These are phyloP conservation scores for Popillia japonica DNA, from an alignment of 1,140 invertebrate species.

Conservation along the genomic window DNA sequence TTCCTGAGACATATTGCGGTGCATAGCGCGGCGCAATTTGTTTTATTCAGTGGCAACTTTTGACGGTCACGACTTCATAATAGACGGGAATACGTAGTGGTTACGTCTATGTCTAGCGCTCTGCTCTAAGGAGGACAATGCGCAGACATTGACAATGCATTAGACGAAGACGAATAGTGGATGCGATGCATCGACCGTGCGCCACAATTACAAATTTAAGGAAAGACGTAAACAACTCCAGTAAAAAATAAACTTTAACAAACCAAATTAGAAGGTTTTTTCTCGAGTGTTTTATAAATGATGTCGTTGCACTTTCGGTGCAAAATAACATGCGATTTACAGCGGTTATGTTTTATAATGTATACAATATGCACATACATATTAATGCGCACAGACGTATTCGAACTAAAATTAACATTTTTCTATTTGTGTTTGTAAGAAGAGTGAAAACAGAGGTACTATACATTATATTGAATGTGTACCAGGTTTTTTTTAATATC, in stretches of 20 bases:
- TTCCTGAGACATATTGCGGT: neutral
- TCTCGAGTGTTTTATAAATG: neutral
- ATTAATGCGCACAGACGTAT: neutral
- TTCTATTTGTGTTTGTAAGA: slow-evolving; percentile 3
- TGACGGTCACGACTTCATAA: neutral
- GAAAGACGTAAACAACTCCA: slow-evolving; percentile 31
- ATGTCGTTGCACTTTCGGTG: slow-evolving; percentile 25
- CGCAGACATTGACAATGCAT: neutral
- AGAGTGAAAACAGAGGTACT: neutral
- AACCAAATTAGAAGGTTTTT: slow-evolving; percentile 30
- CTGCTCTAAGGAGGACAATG: neutral
- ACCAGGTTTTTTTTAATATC: no score
- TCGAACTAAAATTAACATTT: slow-evolving; percentile 33
- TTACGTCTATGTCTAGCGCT: neutral
- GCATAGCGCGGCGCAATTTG: neutral
- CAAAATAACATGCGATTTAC: slow-evolving; percentile 17
- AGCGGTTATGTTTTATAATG: neutral
- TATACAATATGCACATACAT: neutral
- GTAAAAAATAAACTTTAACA: slow-evolving; percentile 30
- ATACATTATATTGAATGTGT: neutral
- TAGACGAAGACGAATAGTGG: neutral
- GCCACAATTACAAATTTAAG: slow-evolving; percentile 31
- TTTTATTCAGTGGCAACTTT: neutral
- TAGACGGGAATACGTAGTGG: neutral
- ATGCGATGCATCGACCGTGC: slow-evolving; percentile 19